Base-by-base conservation (phyloP, 1,140 invertebrate species). In the Pissodes strobi region DNA sequence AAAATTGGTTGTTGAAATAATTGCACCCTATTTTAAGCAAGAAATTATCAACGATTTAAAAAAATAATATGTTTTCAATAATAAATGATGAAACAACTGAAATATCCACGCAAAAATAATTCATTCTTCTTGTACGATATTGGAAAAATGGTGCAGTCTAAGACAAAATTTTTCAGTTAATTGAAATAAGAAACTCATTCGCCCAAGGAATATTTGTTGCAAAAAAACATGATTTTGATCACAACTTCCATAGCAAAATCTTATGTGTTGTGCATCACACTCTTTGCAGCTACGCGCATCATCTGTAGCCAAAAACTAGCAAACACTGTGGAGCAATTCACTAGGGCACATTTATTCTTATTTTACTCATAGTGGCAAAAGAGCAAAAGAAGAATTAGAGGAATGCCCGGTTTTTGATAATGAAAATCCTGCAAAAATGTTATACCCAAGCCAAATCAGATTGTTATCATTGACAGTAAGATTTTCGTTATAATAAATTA, bases 401-500 rank as follows among this genome's bases (percentile, higher is more conserved):
- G 63, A 65, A 23, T 59, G 9, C 25, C 53, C 51, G 25, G 17
- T 37, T 17, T 58, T 59, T 58, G 22, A 57, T 19, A 41, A 41
- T 18, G 15, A 19, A 19, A 43, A 55, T 19, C 58, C 49, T 13
- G 13, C 10, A 2, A 59, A 58, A 25, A 17, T 52, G 19, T 41
- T 46, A 45, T 19, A 39, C 27, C 15, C 43, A 5, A 23, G 27
- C 23, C 46, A 58, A 39, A 64, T 52, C 8, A 53, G 46, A 22
- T 55, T 37, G 46, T 41, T 61, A 8, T 59, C 51, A 45, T 53
- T 66, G 21, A 6, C 53, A 52, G 25, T 60, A 51, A 21, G 45
- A n/a, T 48, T 9, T 52, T 30, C 23, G 5, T 27, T 34, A n/a
- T 52, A n/a, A 27, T 48, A 21, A 6, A 9, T 6, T 10, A 8